Evolutionary conservation across 2,888 invertebrate species (phyloP), one percentile per base, ranked within the genome.

Genomic region (Gryllus longicercus): DNA sequence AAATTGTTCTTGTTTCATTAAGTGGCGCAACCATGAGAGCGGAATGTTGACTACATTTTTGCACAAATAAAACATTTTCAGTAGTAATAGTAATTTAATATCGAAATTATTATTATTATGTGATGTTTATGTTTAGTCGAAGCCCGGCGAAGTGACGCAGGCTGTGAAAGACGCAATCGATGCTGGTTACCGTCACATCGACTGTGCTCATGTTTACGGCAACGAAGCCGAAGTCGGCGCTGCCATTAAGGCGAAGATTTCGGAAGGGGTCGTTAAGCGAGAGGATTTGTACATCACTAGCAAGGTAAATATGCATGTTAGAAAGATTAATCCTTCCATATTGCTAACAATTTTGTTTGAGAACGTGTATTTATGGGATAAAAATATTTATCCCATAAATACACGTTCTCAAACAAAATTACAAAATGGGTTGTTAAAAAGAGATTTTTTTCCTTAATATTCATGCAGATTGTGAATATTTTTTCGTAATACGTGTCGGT

Each of bases 131-230:
- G 79, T 79, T 23, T 77, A 85, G 83, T 82, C 84, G 2, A 82
- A 85, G 49, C 83, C 86, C 11, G 86, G 87, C 0, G 84, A 90
- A 50, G 84, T 87, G 0, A 84, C 84, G 0, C 85, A 88, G 78
- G 86, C 90, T 1, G 86, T 91, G 0, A 85, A 86, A 83, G 88
- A 88, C 86, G 92, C 92, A 0, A 89, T 92, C 63, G 89, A 91
- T 81, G 88, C 87, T 11, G 92, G 92, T 0, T 93, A 92, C 85
- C 87, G 92, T 0, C 91, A 91, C 83, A 89, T 93, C 25, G 93
- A 93, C 84, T 91, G 91, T 2, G 92, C 93, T 0, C 88, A 89
- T 79, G 86, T 88, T 23, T 92, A 93, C 84, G 88, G 87, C 0
- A 90, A 90, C 77, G 91, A 91, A 84, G 84, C 84, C 11, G 88